Evolutionary conservation across 53 echinoderm and acorn worm species (phyloP).

Genomic region (Hippasteria phrygiana): DNA sequence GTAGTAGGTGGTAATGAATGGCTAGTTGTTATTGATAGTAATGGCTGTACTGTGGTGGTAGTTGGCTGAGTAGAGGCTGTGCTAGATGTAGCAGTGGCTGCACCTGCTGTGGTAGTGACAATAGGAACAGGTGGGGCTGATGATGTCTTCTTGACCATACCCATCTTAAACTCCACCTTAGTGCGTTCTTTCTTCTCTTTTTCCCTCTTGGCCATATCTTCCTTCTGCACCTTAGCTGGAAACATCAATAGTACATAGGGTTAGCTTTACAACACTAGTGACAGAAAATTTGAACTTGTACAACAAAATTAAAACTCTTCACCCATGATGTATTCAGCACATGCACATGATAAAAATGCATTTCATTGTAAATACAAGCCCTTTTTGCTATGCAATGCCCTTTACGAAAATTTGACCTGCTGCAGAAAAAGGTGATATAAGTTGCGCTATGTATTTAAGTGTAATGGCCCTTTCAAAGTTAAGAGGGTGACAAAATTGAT

Average conservation of each 20-base stretch:
- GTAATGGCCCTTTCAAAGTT: too few relatives aligned
- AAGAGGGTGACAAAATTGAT: too few relatives aligned
- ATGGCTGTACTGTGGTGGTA: neutral
- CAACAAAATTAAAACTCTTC: too few relatives aligned
- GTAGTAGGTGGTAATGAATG: conserved; percentile 9
- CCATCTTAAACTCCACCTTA: conserved; percentile 97
- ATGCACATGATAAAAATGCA: too few relatives aligned
- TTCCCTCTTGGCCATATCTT: conserved; percentile 94
- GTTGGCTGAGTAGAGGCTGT: neutral
- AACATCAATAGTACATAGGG: neutral
- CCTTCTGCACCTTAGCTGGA: conserved; percentile 92
- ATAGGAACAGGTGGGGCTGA: neutral
- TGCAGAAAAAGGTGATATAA: too few relatives aligned
- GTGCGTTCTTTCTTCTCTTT: conserved; percentile 93
- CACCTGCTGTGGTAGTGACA: neutral
- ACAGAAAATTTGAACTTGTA: too few relatives aligned
- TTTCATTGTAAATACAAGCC: too few relatives aligned
- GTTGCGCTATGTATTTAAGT: too few relatives aligned
- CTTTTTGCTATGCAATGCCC: too few relatives aligned
- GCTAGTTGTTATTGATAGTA: conserved; percentile 34
- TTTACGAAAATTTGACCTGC: too few relatives aligned
- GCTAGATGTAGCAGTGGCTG: neutral
- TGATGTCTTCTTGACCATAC: conserved; percentile 76
- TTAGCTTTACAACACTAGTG: neutral
- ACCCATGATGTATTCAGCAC: too few relatives aligned